Conservation (phyloP, 2,113 vertebrate genomes). For the Loxodonta africana region DNA sequence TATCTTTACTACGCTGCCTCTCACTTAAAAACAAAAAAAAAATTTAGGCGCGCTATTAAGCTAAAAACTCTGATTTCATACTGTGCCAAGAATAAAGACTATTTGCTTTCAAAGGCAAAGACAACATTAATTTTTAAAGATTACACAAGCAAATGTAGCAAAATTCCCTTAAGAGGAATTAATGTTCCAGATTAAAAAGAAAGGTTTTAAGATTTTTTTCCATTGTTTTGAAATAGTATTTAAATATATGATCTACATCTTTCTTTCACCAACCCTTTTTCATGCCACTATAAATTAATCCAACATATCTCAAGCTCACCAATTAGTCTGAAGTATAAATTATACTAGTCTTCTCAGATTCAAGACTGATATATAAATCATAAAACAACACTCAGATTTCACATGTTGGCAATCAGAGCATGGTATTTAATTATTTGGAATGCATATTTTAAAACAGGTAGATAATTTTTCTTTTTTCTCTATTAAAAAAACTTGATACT, state of each 20-base stretch:
- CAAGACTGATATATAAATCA: slow-evolving; percentile 8
- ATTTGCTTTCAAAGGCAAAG: slow-evolving; percentile 36
- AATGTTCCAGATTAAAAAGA: background rate
- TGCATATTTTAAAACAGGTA: background rate
- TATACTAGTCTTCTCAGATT: slow-evolving; percentile 56
- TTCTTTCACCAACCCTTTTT: slow-evolving; percentile 69
- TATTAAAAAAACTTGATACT: slow-evolving; percentile 20
- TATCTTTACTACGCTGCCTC: background rate
- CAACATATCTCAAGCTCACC: slow-evolving; percentile 50
- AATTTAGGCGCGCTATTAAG: background rate
- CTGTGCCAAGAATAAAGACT: background rate
- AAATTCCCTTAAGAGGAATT: background rate
- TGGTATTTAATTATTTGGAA: slow-evolving; percentile 12
- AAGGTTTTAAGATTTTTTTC: slow-evolving; percentile 71
- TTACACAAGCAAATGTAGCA: background rate
- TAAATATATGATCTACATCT: slow-evolving; percentile 62
- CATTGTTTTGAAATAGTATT: slow-evolving; percentile 71
- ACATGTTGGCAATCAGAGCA: slow-evolving; percentile 6
- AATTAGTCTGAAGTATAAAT: slow-evolving; percentile 66
- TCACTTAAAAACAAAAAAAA: background rate
- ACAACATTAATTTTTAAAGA: slow-evolving; percentile 36
- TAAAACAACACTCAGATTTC: slow-evolving; percentile 1
- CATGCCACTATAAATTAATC: slow-evolving; percentile 65
- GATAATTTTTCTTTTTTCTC: background rate
- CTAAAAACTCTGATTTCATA: background rate